These are phyloP conservation scores for Drosophila paulistorum DNA, from an alignment of 1,140 invertebrate genomes.

Conservation along the genomic window DNA sequence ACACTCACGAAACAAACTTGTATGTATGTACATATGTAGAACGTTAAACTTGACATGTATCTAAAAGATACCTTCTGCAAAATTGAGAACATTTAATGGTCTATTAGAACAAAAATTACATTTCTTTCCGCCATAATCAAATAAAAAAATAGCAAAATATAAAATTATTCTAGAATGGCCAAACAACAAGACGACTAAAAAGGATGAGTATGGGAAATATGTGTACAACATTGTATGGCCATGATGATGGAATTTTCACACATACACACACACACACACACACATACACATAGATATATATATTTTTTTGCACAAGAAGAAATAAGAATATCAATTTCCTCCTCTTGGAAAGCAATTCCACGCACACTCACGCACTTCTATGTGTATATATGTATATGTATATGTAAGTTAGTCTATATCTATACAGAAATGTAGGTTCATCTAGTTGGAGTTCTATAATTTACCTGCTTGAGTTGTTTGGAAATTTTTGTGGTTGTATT, in stretches of 20 bases:
- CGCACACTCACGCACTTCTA: slow-evolving; percentile 42
- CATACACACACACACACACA: slow-evolving; percentile 30
- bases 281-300: slow-evolving; percentile 33
- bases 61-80: slow-evolving; percentile 51
- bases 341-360: slow-evolving; percentile 62
- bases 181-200: slow-evolving; percentile 1
- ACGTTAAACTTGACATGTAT: slow-evolving; percentile 61
- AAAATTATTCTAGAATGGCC: slow-evolving; percentile 59
- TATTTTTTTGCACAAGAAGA: slow-evolving; percentile 66
- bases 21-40: slow-evolving; percentile 9
- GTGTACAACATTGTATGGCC: slow-evolving; percentile 47
- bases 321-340: slow-evolving; percentile 77
- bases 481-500: slow-evolving; percentile 26
- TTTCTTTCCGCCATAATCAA: slow-evolving; percentile 51
- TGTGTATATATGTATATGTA: slow-evolving; percentile 12
- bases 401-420: slow-evolving; percentile 4
- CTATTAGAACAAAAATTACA: slow-evolving; percentile 69
- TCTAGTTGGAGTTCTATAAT: slow-evolving; percentile 28
- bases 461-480: slow-evolving; percentile 58
- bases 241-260: slow-evolving; percentile 76
- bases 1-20: slow-evolving; percentile 28
- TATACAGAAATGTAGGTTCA: slow-evolving; percentile 8
- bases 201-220: slow-evolving; percentile 50
- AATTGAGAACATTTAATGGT: slow-evolving; percentile 62
- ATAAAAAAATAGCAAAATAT: slow-evolving; percentile 44